A percentile compares a stretch with the other conserved stretches of the same genome.
These are phyloP conservation scores for Riparia riparia DNA, from an alignment of 2,113 vertebrate species.

Conservation along the genomic window DNA sequence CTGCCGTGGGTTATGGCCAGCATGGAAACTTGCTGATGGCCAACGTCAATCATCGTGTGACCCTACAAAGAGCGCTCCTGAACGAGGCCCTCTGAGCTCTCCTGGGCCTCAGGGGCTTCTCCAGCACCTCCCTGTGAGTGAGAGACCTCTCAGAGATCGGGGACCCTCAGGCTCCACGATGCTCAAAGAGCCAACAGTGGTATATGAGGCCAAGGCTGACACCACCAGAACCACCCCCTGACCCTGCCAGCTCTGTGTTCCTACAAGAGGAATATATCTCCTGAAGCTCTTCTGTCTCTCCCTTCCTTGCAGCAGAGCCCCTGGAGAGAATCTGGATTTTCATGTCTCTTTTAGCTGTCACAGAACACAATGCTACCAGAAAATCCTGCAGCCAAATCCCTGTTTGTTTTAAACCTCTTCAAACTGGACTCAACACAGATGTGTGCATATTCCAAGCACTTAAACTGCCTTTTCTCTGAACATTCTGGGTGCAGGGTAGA, in stretches of 20 bases:
- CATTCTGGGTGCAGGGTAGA: background rate
- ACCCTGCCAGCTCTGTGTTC: background rate
- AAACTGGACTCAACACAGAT: background rate
- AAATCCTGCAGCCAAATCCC: background rate
- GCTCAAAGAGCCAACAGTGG: background rate
- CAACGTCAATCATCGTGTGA: too few relatives aligned
- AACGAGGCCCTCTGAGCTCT: background rate
- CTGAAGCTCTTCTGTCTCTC: background rate
- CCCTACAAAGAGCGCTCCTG: background rate
- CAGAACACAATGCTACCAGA: background rate
- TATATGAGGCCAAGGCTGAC: background rate
- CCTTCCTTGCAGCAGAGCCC: background rate
- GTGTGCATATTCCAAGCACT: background rate
- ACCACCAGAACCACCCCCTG: background rate
- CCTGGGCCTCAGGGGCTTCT: too few relatives aligned
- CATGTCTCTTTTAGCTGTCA: background rate
- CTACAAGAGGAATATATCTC: background rate
- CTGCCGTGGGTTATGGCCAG: background rate
- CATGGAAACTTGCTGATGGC: background rate
- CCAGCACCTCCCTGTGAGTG: background rate
- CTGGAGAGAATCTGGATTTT: background rate
- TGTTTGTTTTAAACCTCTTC: background rate
- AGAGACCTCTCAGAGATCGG: accelerated
- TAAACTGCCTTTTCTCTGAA: background rate
- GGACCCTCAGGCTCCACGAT: accelerated